A percentile compares a stretch with the other conserved stretches of the same genome.
Evolutionary conservation across 2,113 vertebrate species (phyloP).

Genomic region (Rattus norvegicus): GRCr8 NC_086019.1:155651001-155651500

Average conservation of each 20-base stretch:
- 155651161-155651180: constrained; percentile 3
- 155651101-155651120: not conserved
- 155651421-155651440: not conserved
- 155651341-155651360: constrained; percentile 32
- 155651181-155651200: not conserved
- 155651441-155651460: not conserved
- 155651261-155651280: not conserved
- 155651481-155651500: not conserved
- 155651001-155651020: not conserved
- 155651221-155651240: not conserved
- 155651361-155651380: not conserved
- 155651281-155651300: not conserved
- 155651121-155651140: not conserved
- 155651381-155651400: constrained; percentile 27
- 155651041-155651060: not conserved
- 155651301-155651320: constrained; percentile 36
- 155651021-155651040: not conserved
- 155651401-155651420: constrained; percentile 32
- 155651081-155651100: not conserved
- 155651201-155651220: constrained; percentile 32
- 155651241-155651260: not conserved
- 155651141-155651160: not conserved
- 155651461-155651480: not conserved
- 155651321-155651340: constrained; percentile 32
- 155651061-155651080: not conserved